Conservation (phyloP, 2,113 vertebrate species). For the Mesitornis unicolor region DNA sequence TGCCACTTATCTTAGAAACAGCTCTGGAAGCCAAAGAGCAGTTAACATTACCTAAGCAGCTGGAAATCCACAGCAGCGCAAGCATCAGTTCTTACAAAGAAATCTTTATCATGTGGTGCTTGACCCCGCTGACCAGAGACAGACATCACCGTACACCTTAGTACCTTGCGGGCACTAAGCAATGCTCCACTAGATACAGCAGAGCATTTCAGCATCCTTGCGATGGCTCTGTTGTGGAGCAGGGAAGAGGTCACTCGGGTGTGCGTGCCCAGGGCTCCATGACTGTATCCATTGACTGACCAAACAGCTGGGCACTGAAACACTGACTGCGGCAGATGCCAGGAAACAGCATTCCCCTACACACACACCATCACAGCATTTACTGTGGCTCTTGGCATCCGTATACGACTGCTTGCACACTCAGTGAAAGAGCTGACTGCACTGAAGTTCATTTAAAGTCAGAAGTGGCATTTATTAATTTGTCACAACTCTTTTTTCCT, state of each 20-base stretch:
- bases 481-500: background rate
- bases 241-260: accelerated
- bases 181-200: background rate
- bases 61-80: background rate
- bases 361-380: accelerated
- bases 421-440: background rate
- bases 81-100: background rate
- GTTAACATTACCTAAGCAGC: background rate
- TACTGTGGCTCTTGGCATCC: background rate
- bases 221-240: accelerated
- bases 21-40: background rate
- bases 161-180: too few relatives aligned
- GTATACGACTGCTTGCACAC: background rate
- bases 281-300: accelerated
- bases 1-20: background rate
- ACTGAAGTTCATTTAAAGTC: conserved; percentile 54
- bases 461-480: conserved; percentile 63
- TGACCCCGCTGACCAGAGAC: background rate
- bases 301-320: background rate
- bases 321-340: accelerated
- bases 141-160: too few relatives aligned
- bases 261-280: accelerated
- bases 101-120: background rate
- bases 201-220: background rate
- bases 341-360: accelerated